Conservation (phyloP, 1,140 invertebrate genomes). For the Tribolium madens region DNA sequence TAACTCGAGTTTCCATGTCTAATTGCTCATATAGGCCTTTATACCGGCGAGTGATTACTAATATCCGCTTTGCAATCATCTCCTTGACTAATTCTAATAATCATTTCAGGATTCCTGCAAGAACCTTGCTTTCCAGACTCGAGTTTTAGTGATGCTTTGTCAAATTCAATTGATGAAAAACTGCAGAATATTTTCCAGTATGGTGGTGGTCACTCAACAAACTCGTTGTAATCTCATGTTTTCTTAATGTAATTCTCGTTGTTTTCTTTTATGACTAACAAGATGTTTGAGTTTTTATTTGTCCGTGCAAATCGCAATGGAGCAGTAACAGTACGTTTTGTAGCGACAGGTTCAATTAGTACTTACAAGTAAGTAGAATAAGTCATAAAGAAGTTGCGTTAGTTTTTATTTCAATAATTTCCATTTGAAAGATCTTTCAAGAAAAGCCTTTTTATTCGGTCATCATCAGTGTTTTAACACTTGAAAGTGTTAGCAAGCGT, state of each 20-base stretch:
- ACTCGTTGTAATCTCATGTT: neutral
- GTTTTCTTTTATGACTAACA: neutral
- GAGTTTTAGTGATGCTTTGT: too few species aligned
- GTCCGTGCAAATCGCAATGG: neutral
- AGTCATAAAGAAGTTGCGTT: slow-evolving; percentile 11
- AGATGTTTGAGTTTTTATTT: neutral
- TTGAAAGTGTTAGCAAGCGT: neutral
- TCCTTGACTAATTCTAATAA: neutral
- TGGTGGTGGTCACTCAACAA: neutral
- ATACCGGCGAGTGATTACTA: neutral
- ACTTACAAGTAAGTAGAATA: slow-evolving; percentile 7
- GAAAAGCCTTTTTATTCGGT: neutral
- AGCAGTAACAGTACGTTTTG: neutral
- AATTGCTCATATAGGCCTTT: neutral
- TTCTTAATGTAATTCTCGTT: neutral
- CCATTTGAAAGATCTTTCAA: slow-evolving; percentile 4
- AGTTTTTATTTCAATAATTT: slow-evolving; percentile 24
- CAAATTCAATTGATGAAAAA: neutral
- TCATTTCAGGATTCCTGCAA: neutral
- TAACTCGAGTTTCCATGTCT: neutral
- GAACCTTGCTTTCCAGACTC: neutral
- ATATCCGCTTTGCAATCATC: neutral
- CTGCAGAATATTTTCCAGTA: too few species aligned
- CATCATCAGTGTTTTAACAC: neutral
- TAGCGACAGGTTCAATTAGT: slow-evolving; percentile 23